Evolutionary conservation across 2,888 invertebrate genomes (phyloP), one percentile per base, ranked within the genome.

Genomic region (Norana najaformis): DNA sequence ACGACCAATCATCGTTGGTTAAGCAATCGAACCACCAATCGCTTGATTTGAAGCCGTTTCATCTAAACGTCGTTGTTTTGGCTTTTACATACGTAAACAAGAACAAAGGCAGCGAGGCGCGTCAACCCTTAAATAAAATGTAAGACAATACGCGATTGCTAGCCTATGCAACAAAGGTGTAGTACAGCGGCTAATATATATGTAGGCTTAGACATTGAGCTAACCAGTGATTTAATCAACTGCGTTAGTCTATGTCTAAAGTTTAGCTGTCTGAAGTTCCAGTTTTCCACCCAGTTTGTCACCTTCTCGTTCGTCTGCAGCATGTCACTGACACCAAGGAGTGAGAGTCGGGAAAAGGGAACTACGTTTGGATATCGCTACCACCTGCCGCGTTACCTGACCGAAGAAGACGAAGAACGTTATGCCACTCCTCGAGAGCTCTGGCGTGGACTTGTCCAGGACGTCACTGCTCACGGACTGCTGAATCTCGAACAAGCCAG

Each of bases 381-480:
- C 16, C 85, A 23, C 11, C 37, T 85, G 85, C 85, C 85, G 18
- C 85, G 36, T 8, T 20, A 36, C 18, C 0, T 85, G 36, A 85
- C 34, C 23, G 20, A 37, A 35, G 85, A 35, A 85, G 37, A 85
- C 36, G 36, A 8, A 36, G 85, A 85, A 37, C 36, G 2, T 5
- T 6, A 18, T 18, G 36, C 37, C 85, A 85, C 36, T 85, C 85
- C 85, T 35, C 85, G 23, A 23, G 85, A 36, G 34, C 85, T 85
- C 20, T 85, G 85, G 36, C 85, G 14, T 23, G 85, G 85, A 36
- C 85, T 85, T 85, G 13, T 85, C 36, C 36, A 85, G 18, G 37
- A 85, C 34, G 83, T 82, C 20, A 89, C 89, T 6, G 89, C 83
- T 23, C 89, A 89, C 69, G 89, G 89, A 53, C 34, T 89, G 16